These are phyloP conservation scores for Bergia sp. DNA, from an alignment of 92 coral and sea anemone species.

Conservation along the genomic window DNA sequence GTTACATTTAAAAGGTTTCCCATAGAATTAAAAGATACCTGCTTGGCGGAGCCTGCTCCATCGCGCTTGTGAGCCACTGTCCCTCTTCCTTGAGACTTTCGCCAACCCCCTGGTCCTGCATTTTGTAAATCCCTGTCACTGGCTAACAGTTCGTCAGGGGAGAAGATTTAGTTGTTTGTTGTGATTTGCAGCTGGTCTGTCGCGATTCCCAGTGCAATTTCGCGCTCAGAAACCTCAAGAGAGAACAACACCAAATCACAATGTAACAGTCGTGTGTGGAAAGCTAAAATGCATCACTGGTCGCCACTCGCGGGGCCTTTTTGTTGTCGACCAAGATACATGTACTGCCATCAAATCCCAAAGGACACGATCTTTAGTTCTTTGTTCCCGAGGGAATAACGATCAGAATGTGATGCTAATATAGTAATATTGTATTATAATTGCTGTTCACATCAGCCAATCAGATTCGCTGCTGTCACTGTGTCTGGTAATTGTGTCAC, in stretches of 20 bases:
- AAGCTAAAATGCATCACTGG: conserved; percentile 60
- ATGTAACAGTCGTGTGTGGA: conserved; percentile 41
- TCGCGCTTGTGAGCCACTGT: conserved; percentile 31
- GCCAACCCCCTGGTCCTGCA: conserved; percentile 47
- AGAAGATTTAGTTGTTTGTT: conserved; percentile 28
- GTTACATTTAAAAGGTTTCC: conserved; percentile 39
- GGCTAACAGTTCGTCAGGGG: conserved; percentile 35
- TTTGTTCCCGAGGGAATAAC: conserved; percentile 91
- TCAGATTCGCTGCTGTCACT: conserved; percentile 37
- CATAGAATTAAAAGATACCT: conserved; percentile 30
- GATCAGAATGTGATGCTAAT: conserved; percentile 52
- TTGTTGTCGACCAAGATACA: conserved; percentile 68
- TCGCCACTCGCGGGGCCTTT: conserved; percentile 65
- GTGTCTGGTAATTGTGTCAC: conserved; percentile 37
- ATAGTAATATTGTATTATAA: conserved; percentile 15
- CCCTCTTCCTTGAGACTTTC: conserved; percentile 36
- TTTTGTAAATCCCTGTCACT: conserved; percentile 7
- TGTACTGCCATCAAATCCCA: conserved; percentile 85
- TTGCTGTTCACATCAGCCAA: conserved; percentile 50
- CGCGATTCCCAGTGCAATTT: conserved; percentile 30
- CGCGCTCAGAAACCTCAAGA: conserved; percentile 27
- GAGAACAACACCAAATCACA: conserved; percentile 23
- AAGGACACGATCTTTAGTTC: conserved; percentile 71
- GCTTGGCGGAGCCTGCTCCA: neutral
- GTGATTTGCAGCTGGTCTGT: conserved; percentile 29